Base-by-base conservation (phyloP, 2,113 vertebrate genomes). In the Myocastor coypus region DNA sequence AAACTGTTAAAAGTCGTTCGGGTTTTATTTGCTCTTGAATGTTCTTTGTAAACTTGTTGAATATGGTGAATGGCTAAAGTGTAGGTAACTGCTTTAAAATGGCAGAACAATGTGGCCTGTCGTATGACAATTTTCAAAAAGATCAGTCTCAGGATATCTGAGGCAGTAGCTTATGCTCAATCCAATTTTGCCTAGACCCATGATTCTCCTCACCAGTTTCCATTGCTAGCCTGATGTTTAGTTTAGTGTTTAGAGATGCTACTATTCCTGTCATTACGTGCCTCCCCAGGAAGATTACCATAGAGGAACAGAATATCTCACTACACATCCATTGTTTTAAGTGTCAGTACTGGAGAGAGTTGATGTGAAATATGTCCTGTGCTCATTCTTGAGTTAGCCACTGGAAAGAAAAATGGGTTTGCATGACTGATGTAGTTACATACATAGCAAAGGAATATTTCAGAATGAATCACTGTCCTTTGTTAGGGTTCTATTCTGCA, bases 11-110 rank as follows among this genome's bases (percentile, higher is more conserved):
- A 19, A 80, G 19, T 34, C 20, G 19, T 50, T 22, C 85, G 40
- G 13, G 28, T 96, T 96, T 71, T 80, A 82, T 92, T 94, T 75
- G 71, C 2, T 57, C 16, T 59, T 83, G 26, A 28, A 64, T 50
- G 30, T 69, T 59, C 40, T 77, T 69, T 68, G 57, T 64, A 64
- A 78, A 80, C 26, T 28, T 63, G 50, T 22, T 83, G 68, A 78
- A 87, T 16, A 57, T 3, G 11, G 20, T 32, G 11, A n/a, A 69
- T 66, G 26, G 77, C 52, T 83, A 68, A 66, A 66, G 50, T 59
- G 16, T n/a, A 61, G 19, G 19, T 17, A 71, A 77, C 73, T 77
- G 50, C 34, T 55, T 10, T 78, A 92, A 94, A 61, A 11, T 17
- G 26, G 30, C 34, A 84, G 71, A 92, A 55, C 83, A 84, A 28